A percentile compares a stretch with the other conserved stretches of the same genome.
phyloP scores from a whole-genome alignment of 2,113 vertebrate species.

The Corythoichthys haematopterus region DNA sequence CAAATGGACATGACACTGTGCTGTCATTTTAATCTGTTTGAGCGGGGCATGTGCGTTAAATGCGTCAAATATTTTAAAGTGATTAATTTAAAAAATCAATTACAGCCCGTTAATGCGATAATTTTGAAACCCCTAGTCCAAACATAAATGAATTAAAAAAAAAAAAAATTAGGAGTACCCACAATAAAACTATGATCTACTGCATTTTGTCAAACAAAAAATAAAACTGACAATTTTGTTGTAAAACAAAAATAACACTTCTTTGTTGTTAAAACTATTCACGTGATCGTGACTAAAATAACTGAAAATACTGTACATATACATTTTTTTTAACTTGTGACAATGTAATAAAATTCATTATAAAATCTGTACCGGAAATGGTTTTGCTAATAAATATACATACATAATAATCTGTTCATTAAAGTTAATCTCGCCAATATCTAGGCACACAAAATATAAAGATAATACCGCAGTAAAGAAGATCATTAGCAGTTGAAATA shows the following conservation, averaged over 20 bases:
- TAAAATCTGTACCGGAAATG: not conserved
- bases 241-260: not conserved
- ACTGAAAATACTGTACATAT: not conserved
- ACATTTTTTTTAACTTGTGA: not conserved
- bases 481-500: not conserved
- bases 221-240: not conserved
- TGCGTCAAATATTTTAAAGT: too few relatives aligned
- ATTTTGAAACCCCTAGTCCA: too few relatives aligned
- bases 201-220: too few relatives aligned
- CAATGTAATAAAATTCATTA: not conserved
- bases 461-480: not conserved
- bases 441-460: not conserved
- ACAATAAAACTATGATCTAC: too few relatives aligned
- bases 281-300: not conserved
- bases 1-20: too few relatives aligned
- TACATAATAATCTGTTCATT: not conserved
- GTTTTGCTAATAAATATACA: slow-evolving; percentile 7
- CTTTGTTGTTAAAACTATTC: not conserved
- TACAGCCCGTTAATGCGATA: too few relatives aligned
- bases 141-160: too few relatives aligned
- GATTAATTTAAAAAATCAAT: too few relatives aligned
- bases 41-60: too few relatives aligned
- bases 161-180: too few relatives aligned
- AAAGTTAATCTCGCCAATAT: not conserved
- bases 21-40: too few relatives aligned